These are phyloP conservation scores for Conchocele bisecta DNA, from an alignment of 2,888 invertebrate species.

Conservation along the genomic window DNA sequence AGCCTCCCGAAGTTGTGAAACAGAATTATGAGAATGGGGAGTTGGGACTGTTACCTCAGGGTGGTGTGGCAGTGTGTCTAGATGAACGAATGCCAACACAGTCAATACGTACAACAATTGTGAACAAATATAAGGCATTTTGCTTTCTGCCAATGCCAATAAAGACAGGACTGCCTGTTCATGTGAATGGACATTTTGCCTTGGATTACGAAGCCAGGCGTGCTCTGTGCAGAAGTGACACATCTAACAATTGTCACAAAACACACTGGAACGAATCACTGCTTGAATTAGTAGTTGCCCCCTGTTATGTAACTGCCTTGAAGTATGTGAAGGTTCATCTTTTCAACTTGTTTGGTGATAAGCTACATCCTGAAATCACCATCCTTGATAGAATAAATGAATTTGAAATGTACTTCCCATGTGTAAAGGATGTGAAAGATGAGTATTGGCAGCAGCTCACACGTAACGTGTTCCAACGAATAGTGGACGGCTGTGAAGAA, in stretches of 20 bases:
- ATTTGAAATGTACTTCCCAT: slow-evolving; percentile 40
- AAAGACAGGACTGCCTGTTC: slow-evolving; percentile 67
- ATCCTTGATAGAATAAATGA: neutral
- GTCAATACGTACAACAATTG: too few species aligned
- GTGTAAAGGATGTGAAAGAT: slow-evolving; percentile 3
- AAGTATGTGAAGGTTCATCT: slow-evolving; percentile 26
- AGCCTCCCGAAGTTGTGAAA: slow-evolving; percentile 55
- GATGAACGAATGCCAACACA: neutral
- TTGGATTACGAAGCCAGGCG: slow-evolving; percentile 71
- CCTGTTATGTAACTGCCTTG: slow-evolving; percentile 67
- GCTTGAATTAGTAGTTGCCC: slow-evolving; percentile 67
- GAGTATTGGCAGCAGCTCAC: slow-evolving; percentile 40
- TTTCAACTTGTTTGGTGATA: neutral
- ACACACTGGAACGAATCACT: slow-evolving; percentile 75
- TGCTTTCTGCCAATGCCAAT: slow-evolving; percentile 74
- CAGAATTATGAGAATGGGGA: too few species aligned
- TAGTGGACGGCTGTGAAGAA: slow-evolving; percentile 2
- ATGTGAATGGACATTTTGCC: slow-evolving; percentile 74
- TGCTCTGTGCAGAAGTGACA: slow-evolving; percentile 55
- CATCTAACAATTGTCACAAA: slow-evolving; percentile 54
- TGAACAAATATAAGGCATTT: too few species aligned
- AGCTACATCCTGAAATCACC: neutral
- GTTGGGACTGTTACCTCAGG: slow-evolving; percentile 65
- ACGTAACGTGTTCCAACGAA: slow-evolving; percentile 16
- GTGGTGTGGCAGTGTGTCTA: slow-evolving; percentile 62